Evolutionary conservation across 2,113 vertebrate genomes (phyloP), one percentile per base, ranked within the genome.

Genomic region (Gracilinanus agilis): DNA sequence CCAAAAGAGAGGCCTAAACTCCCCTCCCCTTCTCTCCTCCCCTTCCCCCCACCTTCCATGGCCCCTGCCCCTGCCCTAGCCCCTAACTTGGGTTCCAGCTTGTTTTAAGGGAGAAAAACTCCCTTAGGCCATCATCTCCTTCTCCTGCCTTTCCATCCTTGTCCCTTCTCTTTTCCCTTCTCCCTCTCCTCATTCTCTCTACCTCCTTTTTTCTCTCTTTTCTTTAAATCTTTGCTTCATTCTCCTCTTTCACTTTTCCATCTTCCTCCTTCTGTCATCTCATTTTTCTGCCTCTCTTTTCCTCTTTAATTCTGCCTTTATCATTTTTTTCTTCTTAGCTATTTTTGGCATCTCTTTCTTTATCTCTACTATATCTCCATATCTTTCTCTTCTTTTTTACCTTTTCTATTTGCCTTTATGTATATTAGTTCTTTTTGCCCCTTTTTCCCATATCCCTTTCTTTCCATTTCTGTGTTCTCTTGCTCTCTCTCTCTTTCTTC

Each of bases 1-100:
- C 3, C 96, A 96, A 97, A 96, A 93, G 92, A 97, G 89, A 97
- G 92, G 95, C 95, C 91, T 83, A 40, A 83, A 83, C 67, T 83
- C 67, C 19, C n/a, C 67, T 83, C 67, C 34, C 67, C 67, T 83
- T 40, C 19, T 0, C n/a, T 4, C 19, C 6, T 40, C 67, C 67
- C 67, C 67, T 40, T 19, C n/a, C 67, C 67, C 67, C 6, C n/a
- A 34, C 9, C 19, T 13, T 16, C 67, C 67, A 34, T n/a, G 19
- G 67, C 61, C 61, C 58, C 58, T 61, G 58, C 61, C 61, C 67
- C 67, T 40, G 67, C 34, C n/a, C 67, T 40, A 40, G 67, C 67
- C 67, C 67, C 67, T 75, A 75, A 19, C 34, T 75, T 75, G 61
- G 34, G 61, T n/a, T 75, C 61, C 61, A 75, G 34, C 67, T n/a